phyloP scores from a whole-genome alignment of 2,113 vertebrate species.

The Entomyzon cyanotis region DNA sequence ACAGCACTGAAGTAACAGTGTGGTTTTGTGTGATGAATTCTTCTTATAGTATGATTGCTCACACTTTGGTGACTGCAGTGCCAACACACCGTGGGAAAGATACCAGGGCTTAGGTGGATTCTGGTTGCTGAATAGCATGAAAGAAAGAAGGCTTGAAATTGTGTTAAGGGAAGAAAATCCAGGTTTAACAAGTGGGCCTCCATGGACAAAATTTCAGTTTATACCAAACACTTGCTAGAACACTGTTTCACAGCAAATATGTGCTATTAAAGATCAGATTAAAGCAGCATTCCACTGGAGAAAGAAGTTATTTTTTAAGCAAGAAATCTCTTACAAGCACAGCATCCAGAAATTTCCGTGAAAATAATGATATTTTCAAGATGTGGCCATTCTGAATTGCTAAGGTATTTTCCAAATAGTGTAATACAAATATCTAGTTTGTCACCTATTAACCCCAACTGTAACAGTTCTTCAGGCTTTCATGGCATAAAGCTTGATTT shows the following conservation, averaged over 20 bases:
- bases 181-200: not conserved
- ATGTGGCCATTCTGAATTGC: not conserved
- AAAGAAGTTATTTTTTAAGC: not conserved
- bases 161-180: not conserved
- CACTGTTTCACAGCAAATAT: not conserved
- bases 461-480: not conserved
- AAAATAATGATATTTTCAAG: not conserved
- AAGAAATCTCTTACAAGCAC: not conserved
- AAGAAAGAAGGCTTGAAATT: not conserved
- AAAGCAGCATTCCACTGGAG: not conserved
- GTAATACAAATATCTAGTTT: not conserved
- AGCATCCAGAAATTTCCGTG: not conserved
- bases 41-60: not conserved
- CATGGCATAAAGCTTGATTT: not conserved
- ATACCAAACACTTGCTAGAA: not conserved
- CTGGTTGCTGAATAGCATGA: not conserved
- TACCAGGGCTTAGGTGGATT: not conserved
- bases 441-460: not conserved
- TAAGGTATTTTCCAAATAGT: not conserved
- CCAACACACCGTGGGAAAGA: not conserved
- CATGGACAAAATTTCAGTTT: not conserved
- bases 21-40: not conserved
- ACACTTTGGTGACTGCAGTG: not conserved
- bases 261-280: not conserved
- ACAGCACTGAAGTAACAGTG: not conserved